Base-by-base conservation (phyloP, 2,797 vertebrate species). In the Hirundo rustica region DNA sequence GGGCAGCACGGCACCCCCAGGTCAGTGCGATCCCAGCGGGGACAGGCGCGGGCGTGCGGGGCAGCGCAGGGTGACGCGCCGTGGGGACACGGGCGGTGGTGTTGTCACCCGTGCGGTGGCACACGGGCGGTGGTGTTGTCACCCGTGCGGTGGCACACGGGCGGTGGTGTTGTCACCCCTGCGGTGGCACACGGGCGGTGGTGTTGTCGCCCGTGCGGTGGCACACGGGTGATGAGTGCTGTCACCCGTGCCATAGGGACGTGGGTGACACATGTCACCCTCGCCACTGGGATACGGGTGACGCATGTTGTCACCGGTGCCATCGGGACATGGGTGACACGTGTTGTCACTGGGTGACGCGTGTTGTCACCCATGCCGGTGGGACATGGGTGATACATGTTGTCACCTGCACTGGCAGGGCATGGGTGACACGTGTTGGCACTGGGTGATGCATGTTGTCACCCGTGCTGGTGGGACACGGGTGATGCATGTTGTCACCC, bases 241-340 rank as follows among this genome's bases (percentile, higher is more conserved):
- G 54, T 57, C 32, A 34, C 55, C n/a, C 3, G 5, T 5, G 2
- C 10, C 36, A 10, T n/a, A n/a, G 55, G 93, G 88, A 50, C 18
- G 2, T 1, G 62, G 66, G 71, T 9, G 62, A 38, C n/a, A n/a
- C n/a, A n/a, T 27, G 13, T 70, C 17, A 1, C 78, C 73, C 1
- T 2, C 1, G 1, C 1, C 6, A 8, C 5, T 10, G 26, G 48
- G 48, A 50, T 15, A 27, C 27, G 25, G 48, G 48, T 36, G 36
- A 36, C 10, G 3, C 0, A 5, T 5, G 53, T 30, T 26, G 13
- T 68, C 16, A 1, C 36, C 81, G 6, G 2, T 0, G 0, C 1
- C 8, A 8, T 11, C 5, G 2, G 29, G 84, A 60, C 16, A 1
- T 0, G 62, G 53, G 72, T 9, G 60, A 68, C 0, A 3, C 0